These are phyloP conservation scores for Hucho hucho DNA, from an alignment of 2,113 vertebrate genomes.

Conservation along the genomic window DNA sequence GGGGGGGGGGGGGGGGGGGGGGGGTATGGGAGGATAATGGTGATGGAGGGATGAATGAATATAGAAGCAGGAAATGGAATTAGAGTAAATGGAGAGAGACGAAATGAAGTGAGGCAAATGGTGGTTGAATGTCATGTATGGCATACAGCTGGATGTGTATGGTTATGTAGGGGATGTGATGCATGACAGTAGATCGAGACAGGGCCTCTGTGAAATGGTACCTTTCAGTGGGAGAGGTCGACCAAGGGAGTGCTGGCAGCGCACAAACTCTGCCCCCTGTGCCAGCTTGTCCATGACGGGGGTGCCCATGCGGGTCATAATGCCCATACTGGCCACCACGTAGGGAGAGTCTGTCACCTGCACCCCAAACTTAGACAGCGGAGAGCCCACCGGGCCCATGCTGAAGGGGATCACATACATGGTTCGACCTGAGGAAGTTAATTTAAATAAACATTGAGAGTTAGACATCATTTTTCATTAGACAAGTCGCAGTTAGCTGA, in stretches of 20 bases:
- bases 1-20: no score
- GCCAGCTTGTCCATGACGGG: constrained; percentile 79
- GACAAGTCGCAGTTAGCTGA: neutral
- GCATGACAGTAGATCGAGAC: neutral
- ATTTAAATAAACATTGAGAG: neutral
- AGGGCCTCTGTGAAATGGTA: constrained; percentile 48
- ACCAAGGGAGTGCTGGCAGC: constrained; percentile 93
- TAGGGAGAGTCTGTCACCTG: constrained; percentile 95
- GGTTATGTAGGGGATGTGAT: no score
- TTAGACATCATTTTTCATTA: neutral
- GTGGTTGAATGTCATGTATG: no score
- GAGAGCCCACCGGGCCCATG: constrained; percentile 94
- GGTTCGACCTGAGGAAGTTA: constrained; percentile 80
- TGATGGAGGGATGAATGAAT: no score
- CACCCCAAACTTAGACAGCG: constrained; percentile 88
- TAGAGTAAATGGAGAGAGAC: no score
- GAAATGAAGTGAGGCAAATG: no score
- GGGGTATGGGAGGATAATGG: no score
- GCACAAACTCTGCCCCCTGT: constrained; percentile 80
- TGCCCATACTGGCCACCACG: constrained; percentile 93
- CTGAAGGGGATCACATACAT: constrained; percentile 98
- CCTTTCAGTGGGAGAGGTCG: constrained; percentile 89
- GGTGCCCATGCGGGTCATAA: constrained; percentile 94
- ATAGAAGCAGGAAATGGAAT: no score
- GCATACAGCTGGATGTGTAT: no score